Percentiles rank a stretch among this genome's conserved stretches.
Conservation (phyloP, 35 echinoderm and acorn worm species). For the Ptychodera flava region DNA sequence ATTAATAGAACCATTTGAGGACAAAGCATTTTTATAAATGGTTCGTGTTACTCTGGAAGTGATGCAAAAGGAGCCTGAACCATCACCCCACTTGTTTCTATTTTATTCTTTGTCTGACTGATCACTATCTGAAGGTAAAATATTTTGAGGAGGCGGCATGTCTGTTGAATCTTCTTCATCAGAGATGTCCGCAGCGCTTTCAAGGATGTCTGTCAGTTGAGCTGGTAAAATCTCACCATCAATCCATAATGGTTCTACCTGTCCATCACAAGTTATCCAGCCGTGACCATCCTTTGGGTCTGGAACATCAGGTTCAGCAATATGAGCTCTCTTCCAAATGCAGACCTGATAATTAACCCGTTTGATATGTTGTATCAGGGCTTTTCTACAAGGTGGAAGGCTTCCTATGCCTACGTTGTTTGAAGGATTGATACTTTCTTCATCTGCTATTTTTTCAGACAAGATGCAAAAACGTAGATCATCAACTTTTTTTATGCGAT, state of each 20-base stretch:
- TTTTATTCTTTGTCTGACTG: no score
- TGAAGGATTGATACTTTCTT: neutral
- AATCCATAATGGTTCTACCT: conserved; percentile 22
- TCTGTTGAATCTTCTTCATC: neutral
- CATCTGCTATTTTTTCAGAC: conserved; percentile 5
- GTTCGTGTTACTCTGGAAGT: no score
- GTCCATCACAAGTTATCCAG: neutral
- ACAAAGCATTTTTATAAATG: no score
- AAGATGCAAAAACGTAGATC: conserved; percentile 30
- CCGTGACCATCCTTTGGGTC: conserved; percentile 12
- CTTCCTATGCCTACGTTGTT: conserved; percentile 19
- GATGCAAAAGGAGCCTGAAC: no score
- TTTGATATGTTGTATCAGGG: conserved; percentile 18
- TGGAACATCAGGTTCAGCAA: conserved; percentile 19
- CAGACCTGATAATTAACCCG: conserved; percentile 24
- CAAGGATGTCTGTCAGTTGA: neutral
- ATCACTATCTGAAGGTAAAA: no score
- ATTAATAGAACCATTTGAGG: no score
- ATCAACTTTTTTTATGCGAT: conserved; percentile 10
- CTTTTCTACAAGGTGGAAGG: conserved; percentile 29
- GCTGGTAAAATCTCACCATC: neutral
- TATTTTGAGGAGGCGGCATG: no score
- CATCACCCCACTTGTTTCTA: no score
- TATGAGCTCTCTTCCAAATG: conserved; percentile 37
- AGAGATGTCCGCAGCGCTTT: neutral